phyloP scores from a whole-genome alignment of 37 sponge, comb jelly and placozoan genomes.

The Bolinopsis microptera region DNA sequence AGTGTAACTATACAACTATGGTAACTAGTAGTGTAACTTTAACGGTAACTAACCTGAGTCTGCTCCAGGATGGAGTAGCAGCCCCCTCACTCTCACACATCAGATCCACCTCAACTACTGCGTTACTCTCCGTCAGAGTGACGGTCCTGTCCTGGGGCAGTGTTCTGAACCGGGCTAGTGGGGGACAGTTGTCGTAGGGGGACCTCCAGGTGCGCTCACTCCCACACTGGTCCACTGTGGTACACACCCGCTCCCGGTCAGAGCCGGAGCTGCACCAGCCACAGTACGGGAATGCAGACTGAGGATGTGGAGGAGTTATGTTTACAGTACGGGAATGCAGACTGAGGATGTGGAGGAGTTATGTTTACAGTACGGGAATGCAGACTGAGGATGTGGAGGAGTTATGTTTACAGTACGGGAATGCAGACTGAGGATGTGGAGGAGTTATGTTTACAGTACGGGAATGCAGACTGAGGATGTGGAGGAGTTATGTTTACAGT shows the following conservation, averaged over 20 bases:
- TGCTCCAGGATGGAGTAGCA: conserved; percentile 24
- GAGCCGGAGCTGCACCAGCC: conserved; percentile 31
- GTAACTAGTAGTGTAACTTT: too few relatives aligned
- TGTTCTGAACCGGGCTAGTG: conserved; percentile 14
- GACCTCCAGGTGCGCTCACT: neutral
- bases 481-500: too few relatives aligned
- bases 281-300: conserved; percentile 53
- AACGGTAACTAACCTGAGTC: too few relatives aligned
- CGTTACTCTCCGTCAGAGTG: conserved; percentile 22
- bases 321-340: too few relatives aligned
- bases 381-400: too few relatives aligned
- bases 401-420: too few relatives aligned
- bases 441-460: too few relatives aligned
- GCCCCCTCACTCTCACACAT: conserved; percentile 10
- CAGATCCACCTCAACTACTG: neutral
- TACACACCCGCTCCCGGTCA: neutral
- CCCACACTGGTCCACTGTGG: neutral
- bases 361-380: too few relatives aligned
- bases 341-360: too few relatives aligned
- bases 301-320: neutral
- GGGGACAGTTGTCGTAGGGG: conserved; percentile 59
- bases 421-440: too few relatives aligned
- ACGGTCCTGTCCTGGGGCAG: conserved; percentile 32
- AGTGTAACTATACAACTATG: too few relatives aligned
- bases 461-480: too few relatives aligned